Base-by-base conservation (phyloP, 2,797 vertebrate species). In the Epinephelus malabaricus region DNA sequence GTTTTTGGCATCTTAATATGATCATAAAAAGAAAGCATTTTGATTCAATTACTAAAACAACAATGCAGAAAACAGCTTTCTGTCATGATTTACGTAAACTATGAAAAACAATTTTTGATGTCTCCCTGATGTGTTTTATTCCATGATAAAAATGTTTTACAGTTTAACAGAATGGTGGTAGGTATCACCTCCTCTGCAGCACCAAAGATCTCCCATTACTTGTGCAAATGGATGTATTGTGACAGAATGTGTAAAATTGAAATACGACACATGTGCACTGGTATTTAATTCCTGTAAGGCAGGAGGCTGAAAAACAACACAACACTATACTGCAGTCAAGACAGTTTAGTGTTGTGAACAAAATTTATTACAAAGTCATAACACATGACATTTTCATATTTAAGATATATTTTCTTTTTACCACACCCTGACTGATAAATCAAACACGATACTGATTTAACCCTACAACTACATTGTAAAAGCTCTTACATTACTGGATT, bases 1-100 rank as follows among this genome's bases (percentile, higher is more conserved):
- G 47, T 67, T 65, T 73, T 43, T 68, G 69, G 70, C 49, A 66
- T 68, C 45, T 63, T 79, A 18, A 73, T n/a, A 27, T 61, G 25
- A 64, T 64, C 63, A 66, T 73, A 73, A 78, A 61, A 63, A 30
- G 1, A 43, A 68, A 75, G 69, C 54, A 79, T 67, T 79, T 74
- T 61, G 60, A 83, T 34, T 82, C 53, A 68, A 51, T 77, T 71
- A 76, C 21, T 21, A 1, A 54, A 51, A 21, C 58, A 79, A 53
- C 40, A 54, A 64, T 46, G 21, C 27, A 81, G 58, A 84, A 70
- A 86, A 75, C 49, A 38, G 19, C 18, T 18, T 56, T 71, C 21
- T 76, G 18, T 74, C n/a, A 43, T 61, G 19, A 81, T 63, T 47
- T 68, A 69, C 9, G 8, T 8, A 56, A 25, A 27, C 6, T 12